Conservation (phyloP, 2,113 vertebrate genomes). For the Chloebia gouldiae region DNA sequence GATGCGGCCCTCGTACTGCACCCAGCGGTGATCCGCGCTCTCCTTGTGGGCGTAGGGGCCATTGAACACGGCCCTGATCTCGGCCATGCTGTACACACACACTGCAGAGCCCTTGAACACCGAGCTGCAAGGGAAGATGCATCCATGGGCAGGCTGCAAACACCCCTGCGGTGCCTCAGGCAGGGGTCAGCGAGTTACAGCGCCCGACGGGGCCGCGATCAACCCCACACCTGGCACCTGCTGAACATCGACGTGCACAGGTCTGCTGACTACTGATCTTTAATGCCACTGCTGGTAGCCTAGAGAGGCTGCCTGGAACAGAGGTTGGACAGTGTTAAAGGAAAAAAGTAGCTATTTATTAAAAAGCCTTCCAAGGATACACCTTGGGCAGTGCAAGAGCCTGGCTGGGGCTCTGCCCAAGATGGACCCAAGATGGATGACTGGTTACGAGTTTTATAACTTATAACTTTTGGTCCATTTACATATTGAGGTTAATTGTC, state of each 20-base stretch:
- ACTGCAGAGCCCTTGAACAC: conserved; percentile 98
- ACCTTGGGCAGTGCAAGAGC: neutral
- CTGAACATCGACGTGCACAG: neutral
- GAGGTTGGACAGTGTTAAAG: neutral
- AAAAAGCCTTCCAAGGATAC: neutral
- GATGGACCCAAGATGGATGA: neutral
- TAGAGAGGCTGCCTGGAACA: neutral
- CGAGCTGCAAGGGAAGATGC: conserved; percentile 74
- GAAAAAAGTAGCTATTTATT: neutral
- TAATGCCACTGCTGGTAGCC: neutral
- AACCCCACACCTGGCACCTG: neutral
- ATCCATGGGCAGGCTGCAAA: accelerated
- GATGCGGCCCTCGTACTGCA: conserved; percentile 92
- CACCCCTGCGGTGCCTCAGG: no score
- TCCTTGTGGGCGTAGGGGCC: conserved; percentile 97
- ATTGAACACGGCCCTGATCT: conserved; percentile 92
- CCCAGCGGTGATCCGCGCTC: conserved; percentile 92
- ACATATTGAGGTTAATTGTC: neutral
- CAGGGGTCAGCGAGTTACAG: neutral
- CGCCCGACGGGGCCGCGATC: neutral
- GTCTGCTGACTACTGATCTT: neutral
- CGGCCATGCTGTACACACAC: conserved; percentile 94
- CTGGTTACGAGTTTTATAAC: neutral
- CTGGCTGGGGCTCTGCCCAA: neutral
- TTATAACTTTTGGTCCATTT: neutral